phyloP scores from a whole-genome alignment of 2,888 invertebrate species.

The Caenorhabditis sulstoni region DNA sequence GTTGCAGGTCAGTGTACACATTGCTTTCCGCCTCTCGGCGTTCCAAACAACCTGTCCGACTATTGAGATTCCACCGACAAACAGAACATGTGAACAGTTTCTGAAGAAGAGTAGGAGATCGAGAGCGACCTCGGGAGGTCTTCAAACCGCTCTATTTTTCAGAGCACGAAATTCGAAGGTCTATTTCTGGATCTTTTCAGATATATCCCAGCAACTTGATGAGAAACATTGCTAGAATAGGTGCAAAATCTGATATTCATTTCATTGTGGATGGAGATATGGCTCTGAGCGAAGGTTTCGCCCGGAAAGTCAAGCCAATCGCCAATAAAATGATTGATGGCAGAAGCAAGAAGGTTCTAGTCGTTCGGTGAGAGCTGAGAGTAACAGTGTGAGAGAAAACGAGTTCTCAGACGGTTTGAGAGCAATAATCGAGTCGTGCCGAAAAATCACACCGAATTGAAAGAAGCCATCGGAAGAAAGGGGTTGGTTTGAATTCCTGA shows the following conservation, averaged over 20 bases:
- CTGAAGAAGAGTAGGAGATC: neutral
- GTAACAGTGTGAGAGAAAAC: no score
- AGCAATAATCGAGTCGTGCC: constrained; percentile 5
- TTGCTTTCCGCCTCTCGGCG: constrained; percentile 60
- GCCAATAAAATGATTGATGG: constrained; percentile 62
- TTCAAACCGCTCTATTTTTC: no score
- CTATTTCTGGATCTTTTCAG: constrained; percentile 53
- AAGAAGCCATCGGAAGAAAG: constrained; percentile 33
- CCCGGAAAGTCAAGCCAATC: constrained; percentile 16
- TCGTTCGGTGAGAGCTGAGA: constrained; percentile 47
- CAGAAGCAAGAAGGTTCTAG: constrained; percentile 43
- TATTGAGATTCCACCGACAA: constrained; percentile 28
- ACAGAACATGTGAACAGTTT: constrained; percentile 23
- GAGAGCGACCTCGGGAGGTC: no score
- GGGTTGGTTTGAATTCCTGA: constrained; percentile 18
- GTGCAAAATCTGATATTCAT: constrained; percentile 65
- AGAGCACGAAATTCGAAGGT: no score
- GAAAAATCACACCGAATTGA: constrained; percentile 9
- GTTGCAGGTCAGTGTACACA: constrained; percentile 56
- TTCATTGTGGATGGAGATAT: constrained; percentile 66
- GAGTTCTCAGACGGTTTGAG: constrained; percentile 66
- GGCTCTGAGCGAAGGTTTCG: constrained; percentile 55
- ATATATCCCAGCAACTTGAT: constrained; percentile 71
- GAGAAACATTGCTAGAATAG: constrained; percentile 67
- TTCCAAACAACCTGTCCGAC: constrained; percentile 49